These are phyloP conservation scores for Takifugu ocellatus DNA, from an alignment of 2,797 vertebrate genomes.

Conservation along the genomic window DNA sequence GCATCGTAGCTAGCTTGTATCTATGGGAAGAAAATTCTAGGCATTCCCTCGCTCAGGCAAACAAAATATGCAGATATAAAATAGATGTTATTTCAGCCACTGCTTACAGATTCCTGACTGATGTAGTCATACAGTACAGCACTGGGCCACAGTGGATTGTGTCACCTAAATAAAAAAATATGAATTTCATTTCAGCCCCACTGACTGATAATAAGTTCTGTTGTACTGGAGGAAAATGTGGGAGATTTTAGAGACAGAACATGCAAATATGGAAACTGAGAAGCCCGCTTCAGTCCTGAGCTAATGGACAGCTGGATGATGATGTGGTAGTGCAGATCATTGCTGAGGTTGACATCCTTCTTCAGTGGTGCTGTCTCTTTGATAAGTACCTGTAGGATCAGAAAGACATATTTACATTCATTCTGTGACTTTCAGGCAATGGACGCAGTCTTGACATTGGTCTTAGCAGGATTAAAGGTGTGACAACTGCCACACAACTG, in stretches of 20 bases:
- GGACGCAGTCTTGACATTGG: neutral
- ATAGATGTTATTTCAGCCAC: neutral
- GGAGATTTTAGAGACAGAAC: constrained; percentile 24
- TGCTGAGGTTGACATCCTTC: constrained; percentile 64
- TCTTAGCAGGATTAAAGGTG: too few species aligned
- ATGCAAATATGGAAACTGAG: constrained; percentile 46
- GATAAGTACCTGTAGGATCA: constrained; percentile 87
- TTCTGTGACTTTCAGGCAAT: neutral
- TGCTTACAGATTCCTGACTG: constrained; percentile 7
- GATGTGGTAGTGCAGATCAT: constrained; percentile 66
- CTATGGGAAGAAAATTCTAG: constrained; percentile 5
- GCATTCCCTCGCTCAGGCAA: too few species aligned
- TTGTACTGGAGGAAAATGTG: constrained; percentile 1
- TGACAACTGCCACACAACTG: too few species aligned
- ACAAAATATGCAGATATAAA: constrained; percentile 12
- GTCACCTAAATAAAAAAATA: neutral
- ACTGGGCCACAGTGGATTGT: neutral
- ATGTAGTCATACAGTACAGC: neutral
- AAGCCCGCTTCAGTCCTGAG: constrained; percentile 43
- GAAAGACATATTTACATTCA: neutral
- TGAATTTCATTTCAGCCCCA: too few species aligned
- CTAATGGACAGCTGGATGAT: constrained; percentile 19
- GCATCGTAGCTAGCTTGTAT: constrained; percentile 10
- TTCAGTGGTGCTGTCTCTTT: constrained; percentile 91
- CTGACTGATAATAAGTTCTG: too few species aligned